These are phyloP conservation scores for Crenichthys baileyi DNA, from an alignment of 2,797 vertebrate species.

Conservation along the genomic window DNA sequence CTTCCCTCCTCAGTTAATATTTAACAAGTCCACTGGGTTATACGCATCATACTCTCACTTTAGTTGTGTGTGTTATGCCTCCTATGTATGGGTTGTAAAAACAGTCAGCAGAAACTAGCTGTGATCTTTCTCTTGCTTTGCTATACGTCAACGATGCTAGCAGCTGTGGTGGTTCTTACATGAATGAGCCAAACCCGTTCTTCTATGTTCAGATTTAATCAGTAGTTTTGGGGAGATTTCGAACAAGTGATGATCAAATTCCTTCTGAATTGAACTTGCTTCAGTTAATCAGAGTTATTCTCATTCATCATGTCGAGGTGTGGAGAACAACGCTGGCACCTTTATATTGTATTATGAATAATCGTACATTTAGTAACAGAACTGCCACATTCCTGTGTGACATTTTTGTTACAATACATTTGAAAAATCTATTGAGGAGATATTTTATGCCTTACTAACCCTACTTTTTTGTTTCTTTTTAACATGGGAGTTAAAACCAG, in stretches of 20 bases:
- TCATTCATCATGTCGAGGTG: too few species aligned
- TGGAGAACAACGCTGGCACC: too few species aligned
- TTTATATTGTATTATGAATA: too few species aligned
- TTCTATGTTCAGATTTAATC: background rate
- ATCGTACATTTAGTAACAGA: too few species aligned
- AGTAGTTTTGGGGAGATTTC: background rate
- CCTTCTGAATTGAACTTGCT: background rate
- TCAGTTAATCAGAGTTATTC: too few species aligned
- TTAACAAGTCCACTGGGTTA: constrained; percentile 47
- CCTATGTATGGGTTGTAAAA: background rate
- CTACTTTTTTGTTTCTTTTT: too few species aligned
- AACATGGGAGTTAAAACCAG: too few species aligned
- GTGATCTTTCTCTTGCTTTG: constrained; percentile 4
- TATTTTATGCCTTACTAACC: too few species aligned
- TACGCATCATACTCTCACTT: constrained; percentile 15
- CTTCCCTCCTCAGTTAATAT: constrained; percentile 49
- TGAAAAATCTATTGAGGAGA: too few species aligned
- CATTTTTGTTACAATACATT: too few species aligned
- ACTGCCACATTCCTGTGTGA: too few species aligned
- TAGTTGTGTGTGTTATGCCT: background rate
- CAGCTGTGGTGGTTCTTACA: background rate
- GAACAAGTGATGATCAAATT: background rate
- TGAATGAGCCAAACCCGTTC: background rate
- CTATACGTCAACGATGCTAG: background rate
- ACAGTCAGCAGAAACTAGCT: constrained; percentile 3